Conservation (phyloP, 2,797 vertebrate genomes). For the Hippopotamyrus pictus region DNA sequence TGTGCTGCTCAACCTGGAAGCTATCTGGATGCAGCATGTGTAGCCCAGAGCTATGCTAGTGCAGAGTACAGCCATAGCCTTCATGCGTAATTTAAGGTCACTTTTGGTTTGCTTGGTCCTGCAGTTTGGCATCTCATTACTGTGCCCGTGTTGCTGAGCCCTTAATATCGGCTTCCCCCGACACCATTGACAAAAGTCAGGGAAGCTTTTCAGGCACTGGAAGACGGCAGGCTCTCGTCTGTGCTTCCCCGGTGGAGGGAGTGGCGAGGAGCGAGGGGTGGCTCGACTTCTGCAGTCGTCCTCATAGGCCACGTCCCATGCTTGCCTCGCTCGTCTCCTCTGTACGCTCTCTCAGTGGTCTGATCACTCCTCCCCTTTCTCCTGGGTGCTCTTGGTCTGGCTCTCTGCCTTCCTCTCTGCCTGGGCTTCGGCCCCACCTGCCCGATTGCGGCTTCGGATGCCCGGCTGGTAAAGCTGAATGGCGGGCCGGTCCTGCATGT, state of each 20-base stretch:
- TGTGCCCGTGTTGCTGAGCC: conserved; percentile 46
- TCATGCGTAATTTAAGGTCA: conserved; percentile 75
- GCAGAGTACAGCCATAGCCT: conserved; percentile 30
- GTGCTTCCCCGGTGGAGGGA: conserved; percentile 35
- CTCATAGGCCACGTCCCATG: conserved; percentile 36
- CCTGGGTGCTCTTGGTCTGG: conserved; percentile 68
- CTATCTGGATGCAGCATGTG: conserved; percentile 12
- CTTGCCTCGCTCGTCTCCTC: conserved; percentile 23
- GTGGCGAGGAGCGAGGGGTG: conserved; percentile 35
- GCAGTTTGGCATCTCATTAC: conserved; percentile 71
- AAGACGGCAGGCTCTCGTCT: conserved; percentile 41
- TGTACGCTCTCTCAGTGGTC: conserved; percentile 24
- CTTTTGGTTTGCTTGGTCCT: conserved; percentile 75
- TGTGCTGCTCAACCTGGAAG: conserved; percentile 11
- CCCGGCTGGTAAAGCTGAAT: conserved; percentile 97
- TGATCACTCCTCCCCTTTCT: conserved; percentile 75
- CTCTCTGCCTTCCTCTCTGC: conserved; percentile 73
- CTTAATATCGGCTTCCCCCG: conserved; percentile 30
- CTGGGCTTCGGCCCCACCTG: conserved; percentile 57
- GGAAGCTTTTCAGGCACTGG: conserved; percentile 54
- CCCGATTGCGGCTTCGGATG: conserved; percentile 73
- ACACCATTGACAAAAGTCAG: conserved; percentile 41
- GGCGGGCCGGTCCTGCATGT: conserved; percentile 84
- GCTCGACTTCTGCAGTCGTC: conserved; percentile 40
- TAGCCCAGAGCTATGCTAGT: conserved; percentile 22